Conservation (phyloP, 1,140 invertebrate genomes). For the Marisa cornuarietis region DNA sequence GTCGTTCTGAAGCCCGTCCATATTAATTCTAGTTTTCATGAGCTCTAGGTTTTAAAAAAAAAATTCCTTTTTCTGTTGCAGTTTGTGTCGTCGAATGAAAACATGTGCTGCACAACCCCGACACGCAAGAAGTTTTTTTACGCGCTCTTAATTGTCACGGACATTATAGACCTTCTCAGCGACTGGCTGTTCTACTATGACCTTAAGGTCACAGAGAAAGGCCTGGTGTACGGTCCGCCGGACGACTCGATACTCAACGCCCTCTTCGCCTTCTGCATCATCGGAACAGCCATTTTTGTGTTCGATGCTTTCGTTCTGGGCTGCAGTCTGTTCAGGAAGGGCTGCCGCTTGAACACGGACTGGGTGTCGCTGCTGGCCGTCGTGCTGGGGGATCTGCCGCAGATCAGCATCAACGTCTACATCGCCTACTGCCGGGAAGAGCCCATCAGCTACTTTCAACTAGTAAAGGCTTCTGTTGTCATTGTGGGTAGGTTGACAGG, state of each 20-base stretch:
- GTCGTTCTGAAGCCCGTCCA: too few relatives aligned
- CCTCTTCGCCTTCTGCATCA: conserved; percentile 50
- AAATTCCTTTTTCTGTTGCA: too few relatives aligned
- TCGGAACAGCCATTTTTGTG: conserved; percentile 45
- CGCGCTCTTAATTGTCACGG: conserved; percentile 35
- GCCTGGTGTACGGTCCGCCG: conserved; percentile 53
- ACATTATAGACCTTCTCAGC: conserved; percentile 47
- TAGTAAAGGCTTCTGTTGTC: conserved; percentile 48
- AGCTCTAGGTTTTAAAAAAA: too few relatives aligned
- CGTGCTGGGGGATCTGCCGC: conserved; percentile 55
- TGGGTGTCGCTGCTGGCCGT: conserved; percentile 45
- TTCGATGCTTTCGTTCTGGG: conserved; percentile 48
- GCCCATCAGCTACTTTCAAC: conserved; percentile 54
- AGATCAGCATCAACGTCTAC: conserved; percentile 46
- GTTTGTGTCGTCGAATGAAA: too few relatives aligned
- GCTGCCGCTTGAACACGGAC: conserved; percentile 47
- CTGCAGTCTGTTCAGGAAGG: conserved; percentile 41
- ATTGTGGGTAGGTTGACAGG: conserved; percentile 34
- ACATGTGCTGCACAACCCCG: not conserved
- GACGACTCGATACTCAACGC: conserved; percentile 27
- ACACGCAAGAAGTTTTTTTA: conserved; percentile 23
- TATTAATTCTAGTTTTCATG: too few relatives aligned
- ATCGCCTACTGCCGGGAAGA: conserved; percentile 54
- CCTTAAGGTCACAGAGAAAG: conserved; percentile 41
- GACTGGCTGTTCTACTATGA: conserved; percentile 58